Base-by-base conservation (phyloP, 2,888 invertebrate genomes). In the Seira ritae region DNA sequence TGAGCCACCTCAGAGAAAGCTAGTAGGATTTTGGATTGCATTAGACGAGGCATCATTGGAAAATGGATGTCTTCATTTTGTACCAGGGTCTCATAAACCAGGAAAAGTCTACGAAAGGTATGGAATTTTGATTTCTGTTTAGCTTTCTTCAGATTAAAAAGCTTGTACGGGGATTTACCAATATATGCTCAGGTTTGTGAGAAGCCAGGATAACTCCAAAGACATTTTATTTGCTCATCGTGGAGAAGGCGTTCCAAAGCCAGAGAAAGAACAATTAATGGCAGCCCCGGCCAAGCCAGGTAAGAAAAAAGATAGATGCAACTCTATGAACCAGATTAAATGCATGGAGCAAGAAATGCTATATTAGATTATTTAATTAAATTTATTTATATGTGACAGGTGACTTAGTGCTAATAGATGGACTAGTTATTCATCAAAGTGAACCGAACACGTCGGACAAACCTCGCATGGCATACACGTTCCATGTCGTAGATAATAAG, bases 11-110 rank as follows among this genome's bases (percentile, higher is more conserved):
- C 90, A 90, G 78, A 92, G 93, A 62, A 94, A 94, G 10, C 92
- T 96, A 0, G 91, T 96, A 0, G 99, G 98, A 0, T 95, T 98
- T 90, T 99, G 99, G 99, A 95, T 99, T 86, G 97, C 99, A 0
- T 91, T 99, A 3, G 98, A 99, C 90, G 97, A 99, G 90, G 96
- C 98, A 0, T 97, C 96, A 0, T 86, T 94, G 17, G 95, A 98
- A 90, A 99, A 99, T 90, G 98, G 99, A 2, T 99, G 99, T 90
- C 92, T 99, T 2, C 97, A 96, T 94, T 95, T 98, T 90, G 94
- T 96, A 1, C 95, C 95, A 20, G 97, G 97, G 0, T 98, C 99
- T 0, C 98, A 99, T 91, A 95, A 94, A 90, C 94, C 95, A 68
- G 95, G 95, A 0, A 94, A 84, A 74, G 73, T 87, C 15, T 84